A percentile compares a stretch with the other conserved stretches of the same genome.
Conservation (phyloP, 2,888 invertebrate species). For the Quadriops clusia region DNA sequence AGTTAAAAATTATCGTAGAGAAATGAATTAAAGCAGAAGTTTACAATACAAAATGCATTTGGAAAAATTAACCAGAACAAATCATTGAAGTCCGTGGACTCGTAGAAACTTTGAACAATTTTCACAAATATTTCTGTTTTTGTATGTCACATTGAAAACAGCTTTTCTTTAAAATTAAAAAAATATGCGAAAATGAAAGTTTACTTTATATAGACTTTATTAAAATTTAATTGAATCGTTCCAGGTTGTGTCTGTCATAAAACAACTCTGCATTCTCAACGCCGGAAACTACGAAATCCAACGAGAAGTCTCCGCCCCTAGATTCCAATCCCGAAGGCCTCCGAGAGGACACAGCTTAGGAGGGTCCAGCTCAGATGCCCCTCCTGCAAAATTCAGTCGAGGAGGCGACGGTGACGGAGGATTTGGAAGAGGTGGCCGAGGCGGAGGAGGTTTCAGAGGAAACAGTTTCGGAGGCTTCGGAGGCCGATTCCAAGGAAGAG, state of each 20-base stretch:
- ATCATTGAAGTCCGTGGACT: too few relatives aligned
- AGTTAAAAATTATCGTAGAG: too few relatives aligned
- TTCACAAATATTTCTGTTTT: too few relatives aligned
- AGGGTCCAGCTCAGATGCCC: conserved; percentile 25
- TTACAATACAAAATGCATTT: too few relatives aligned
- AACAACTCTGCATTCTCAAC: conserved; percentile 61
- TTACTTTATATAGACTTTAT: not conserved
- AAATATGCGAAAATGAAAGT: not conserved
- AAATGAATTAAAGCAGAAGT: too few relatives aligned
- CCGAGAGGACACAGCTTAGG: conserved; percentile 37
- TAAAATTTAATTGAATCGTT: conserved; percentile 16
- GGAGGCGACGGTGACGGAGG: conserved; percentile 23
- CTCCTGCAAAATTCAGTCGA: conserved; percentile 36
- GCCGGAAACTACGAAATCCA: conserved; percentile 63
- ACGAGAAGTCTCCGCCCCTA: conserved; percentile 40
- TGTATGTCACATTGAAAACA: too few relatives aligned
- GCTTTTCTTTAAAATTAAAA: too few relatives aligned
- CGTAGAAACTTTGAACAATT: too few relatives aligned
- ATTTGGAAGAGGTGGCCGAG: conserved; percentile 19
- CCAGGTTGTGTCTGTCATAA: conserved; percentile 56
- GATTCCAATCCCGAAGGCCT: conserved; percentile 42
- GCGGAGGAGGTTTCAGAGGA: conserved; percentile 20
- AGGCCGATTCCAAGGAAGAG: conserved; percentile 20
- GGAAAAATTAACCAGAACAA: too few relatives aligned
- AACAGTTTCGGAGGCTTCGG: conserved; percentile 19